A percentile compares a stretch with the other conserved stretches of the same genome.
phyloP scores from a whole-genome alignment of 2,888 invertebrate species.

The Leptura quadrifasciata region DNA sequence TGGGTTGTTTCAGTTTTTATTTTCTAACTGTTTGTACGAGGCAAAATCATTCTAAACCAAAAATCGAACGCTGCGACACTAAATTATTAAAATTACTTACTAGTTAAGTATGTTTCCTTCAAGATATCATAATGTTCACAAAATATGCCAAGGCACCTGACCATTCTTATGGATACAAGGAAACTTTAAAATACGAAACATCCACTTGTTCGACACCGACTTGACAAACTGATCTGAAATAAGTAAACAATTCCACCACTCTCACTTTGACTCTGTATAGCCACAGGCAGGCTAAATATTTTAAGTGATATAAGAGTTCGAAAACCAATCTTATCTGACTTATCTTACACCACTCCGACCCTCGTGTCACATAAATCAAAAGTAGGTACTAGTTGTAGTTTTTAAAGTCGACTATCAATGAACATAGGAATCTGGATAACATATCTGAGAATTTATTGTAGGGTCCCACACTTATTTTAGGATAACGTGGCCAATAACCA shows the following conservation, averaged over 20 bases:
- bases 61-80: no score
- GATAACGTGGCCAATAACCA: not conserved
- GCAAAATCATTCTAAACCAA: not conserved
- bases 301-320: not conserved
- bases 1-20: not conserved
- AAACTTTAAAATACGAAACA: not conserved
- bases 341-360: not conserved
- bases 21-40: not conserved
- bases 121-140: constrained; percentile 55
- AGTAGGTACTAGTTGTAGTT: not conserved
- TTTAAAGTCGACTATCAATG: not conserved
- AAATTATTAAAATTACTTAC: constrained; percentile 46
- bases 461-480: constrained; percentile 2
- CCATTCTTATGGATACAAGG: constrained; percentile 43
- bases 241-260: not conserved
- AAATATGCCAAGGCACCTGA: constrained; percentile 50
- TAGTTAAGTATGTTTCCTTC: constrained; percentile 45
- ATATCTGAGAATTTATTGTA: not conserved
- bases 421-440: not conserved
- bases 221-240: constrained; percentile 10
- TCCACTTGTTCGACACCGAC: constrained; percentile 23
- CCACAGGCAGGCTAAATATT: not conserved
- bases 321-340: constrained; percentile 2
- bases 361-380: not conserved
- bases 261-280: not conserved